phyloP scores from a whole-genome alignment of 2,797 vertebrate genomes.

The Urosaurus nigricauda region DNA sequence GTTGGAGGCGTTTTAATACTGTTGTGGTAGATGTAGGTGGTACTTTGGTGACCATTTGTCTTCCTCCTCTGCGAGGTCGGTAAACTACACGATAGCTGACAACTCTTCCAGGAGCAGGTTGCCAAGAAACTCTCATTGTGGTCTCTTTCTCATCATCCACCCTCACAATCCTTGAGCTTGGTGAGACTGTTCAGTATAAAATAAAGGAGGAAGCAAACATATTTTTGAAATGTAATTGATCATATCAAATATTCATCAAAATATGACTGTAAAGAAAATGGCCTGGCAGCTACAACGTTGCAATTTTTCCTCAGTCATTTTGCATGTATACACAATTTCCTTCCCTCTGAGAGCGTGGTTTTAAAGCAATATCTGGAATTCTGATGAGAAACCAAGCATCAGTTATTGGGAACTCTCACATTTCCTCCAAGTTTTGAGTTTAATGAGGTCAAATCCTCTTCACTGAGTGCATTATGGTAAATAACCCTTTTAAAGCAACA shows the following conservation, averaged over 20 bases:
- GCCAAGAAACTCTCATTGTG: constrained; percentile 89
- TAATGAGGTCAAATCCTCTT: background rate
- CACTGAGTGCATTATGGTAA: background rate
- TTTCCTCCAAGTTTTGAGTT: background rate
- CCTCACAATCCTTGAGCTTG: constrained; percentile 79
- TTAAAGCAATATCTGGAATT: background rate
- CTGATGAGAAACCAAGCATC: background rate
- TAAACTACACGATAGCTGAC: constrained; percentile 88
- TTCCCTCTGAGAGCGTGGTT: background rate
- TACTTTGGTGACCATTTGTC: constrained; percentile 84
- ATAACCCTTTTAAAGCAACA: background rate
- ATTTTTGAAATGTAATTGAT: constrained; percentile 50
- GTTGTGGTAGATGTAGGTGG: constrained; percentile 80
- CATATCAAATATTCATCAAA: constrained; percentile 17
- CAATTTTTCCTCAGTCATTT: background rate
- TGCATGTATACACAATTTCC: background rate
- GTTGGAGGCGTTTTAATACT: constrained; percentile 87
- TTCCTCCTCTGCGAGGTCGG: constrained; percentile 80
- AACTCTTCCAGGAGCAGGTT: constrained; percentile 87
- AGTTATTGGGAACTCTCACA: background rate
- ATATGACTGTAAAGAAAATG: constrained; percentile 9
- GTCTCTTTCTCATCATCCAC: constrained; percentile 91
- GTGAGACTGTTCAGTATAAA: constrained; percentile 82
- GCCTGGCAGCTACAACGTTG: background rate
- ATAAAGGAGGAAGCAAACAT: background rate